Conservation (phyloP, 2,797 vertebrate species). For the Eleutherodactylus coqui region DNA sequence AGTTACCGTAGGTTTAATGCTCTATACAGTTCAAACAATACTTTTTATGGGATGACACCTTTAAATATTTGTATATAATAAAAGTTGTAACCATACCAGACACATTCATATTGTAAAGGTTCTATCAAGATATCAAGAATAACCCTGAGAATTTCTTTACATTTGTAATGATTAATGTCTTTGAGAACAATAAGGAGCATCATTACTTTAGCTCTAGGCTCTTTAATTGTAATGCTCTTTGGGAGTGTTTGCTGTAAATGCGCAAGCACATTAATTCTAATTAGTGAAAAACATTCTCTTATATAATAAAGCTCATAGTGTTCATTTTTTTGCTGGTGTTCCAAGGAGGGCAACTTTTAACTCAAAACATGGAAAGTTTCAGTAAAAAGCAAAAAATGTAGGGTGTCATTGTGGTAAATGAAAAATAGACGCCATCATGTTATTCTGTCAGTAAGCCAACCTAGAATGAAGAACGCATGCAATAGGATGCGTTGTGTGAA, state of each 20-base stretch:
- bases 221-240: constrained; percentile 53
- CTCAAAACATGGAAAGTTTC: constrained; percentile 13
- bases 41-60: too few species aligned
- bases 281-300: constrained; percentile 54
- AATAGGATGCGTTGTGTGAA: too few species aligned
- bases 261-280: constrained; percentile 60
- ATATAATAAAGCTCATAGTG: constrained; percentile 45
- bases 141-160: constrained; percentile 38
- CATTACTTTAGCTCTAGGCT: constrained; percentile 53
- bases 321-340: constrained; percentile 8
- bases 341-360: constrained; percentile 1
- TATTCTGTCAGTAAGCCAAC: too few species aligned
- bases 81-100: background rate
- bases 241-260: constrained; percentile 55
- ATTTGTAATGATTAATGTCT: constrained; percentile 54
- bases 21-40: too few species aligned
- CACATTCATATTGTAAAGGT: background rate
- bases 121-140: constrained; percentile 24
- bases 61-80: background rate
- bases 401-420: too few species aligned
- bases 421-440: too few species aligned
- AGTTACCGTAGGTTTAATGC: too few species aligned
- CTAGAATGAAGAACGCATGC: too few species aligned
- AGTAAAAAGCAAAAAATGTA: background rate
- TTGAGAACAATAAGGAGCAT: constrained; percentile 45